Percentiles rank a stretch among this genome's conserved stretches.
Conservation (phyloP, 2,797 vertebrate genomes). For the Astyanax mexicanus region DNA sequence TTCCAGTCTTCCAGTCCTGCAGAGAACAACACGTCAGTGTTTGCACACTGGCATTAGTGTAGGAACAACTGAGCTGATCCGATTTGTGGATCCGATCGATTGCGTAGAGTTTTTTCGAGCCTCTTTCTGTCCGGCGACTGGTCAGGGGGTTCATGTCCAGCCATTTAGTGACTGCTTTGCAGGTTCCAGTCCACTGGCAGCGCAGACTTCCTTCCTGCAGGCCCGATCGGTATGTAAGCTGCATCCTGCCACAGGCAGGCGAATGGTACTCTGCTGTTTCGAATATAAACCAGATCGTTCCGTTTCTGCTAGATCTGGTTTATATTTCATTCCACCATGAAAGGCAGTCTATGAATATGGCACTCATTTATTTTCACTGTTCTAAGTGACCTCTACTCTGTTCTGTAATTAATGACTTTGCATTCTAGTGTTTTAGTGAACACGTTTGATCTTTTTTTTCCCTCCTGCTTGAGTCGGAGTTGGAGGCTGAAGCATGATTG, state of each 20-base stretch:
- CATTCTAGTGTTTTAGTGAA: conserved; percentile 26
- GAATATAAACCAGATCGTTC: conserved; percentile 51
- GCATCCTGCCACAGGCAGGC: conserved; percentile 42
- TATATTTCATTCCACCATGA: conserved; percentile 20
- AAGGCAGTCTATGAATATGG: conserved; percentile 21
- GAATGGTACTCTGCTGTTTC: conserved; percentile 14
- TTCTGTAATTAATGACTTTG: conserved; percentile 44
- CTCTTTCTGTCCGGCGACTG: not conserved
- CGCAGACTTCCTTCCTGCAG: conserved; percentile 58
- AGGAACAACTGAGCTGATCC: not conserved
- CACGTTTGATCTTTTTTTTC: conserved; percentile 36
- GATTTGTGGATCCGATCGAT: no score
- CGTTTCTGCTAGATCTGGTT: conserved; percentile 15
- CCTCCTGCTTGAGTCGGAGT: conserved; percentile 17
- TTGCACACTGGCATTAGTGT: conserved; percentile 10
- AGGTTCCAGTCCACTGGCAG: conserved; percentile 56
- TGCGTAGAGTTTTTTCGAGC: not conserved
- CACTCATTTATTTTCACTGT: conserved; percentile 41
- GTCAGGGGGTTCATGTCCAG: conserved; percentile 38
- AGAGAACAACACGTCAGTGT: conserved; percentile 16
- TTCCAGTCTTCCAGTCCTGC: conserved; percentile 2
- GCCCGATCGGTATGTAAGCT: conserved; percentile 40
- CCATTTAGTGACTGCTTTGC: conserved; percentile 32
- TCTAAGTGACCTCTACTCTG: conserved; percentile 34
- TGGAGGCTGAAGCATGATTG: conserved; percentile 45